These are phyloP conservation scores for Bothrops jararaca DNA, from an alignment of 2,113 vertebrate species.

Conservation along the genomic window DNA sequence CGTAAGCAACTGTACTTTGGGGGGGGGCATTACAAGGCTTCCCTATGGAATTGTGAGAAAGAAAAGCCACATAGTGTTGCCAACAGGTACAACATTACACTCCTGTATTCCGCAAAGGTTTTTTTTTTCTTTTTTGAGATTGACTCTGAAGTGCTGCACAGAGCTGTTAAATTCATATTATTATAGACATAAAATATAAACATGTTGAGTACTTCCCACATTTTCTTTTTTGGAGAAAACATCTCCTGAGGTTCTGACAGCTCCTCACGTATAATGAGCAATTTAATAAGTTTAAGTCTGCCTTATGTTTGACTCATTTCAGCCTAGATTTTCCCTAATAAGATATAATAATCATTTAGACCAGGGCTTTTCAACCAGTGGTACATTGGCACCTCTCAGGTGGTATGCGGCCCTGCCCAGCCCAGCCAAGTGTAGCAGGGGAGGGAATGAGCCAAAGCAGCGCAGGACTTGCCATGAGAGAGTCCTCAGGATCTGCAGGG, in stretches of 20 bases:
- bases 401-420: too few relatives aligned
- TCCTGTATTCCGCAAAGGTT: neutral
- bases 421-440: too few relatives aligned
- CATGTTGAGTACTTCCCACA: neutral
- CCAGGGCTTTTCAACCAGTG: too few relatives aligned
- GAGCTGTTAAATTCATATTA: neutral
- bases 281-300: neutral
- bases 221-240: neutral
- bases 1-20: neutral
- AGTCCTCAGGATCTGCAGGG: too few relatives aligned
- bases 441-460: too few relatives aligned
- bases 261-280: neutral
- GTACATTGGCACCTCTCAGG: too few relatives aligned
- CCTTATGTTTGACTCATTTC: neutral
- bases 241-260: neutral
- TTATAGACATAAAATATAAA: neutral
- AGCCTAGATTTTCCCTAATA: neutral
- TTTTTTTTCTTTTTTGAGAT: neutral
- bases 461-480: too few relatives aligned
- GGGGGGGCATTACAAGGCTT: neutral
- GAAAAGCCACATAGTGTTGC: neutral
- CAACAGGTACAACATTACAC: neutral
- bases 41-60: neutral
- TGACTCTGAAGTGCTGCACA: neutral
- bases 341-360: neutral